These are phyloP conservation scores for Aspidoscelis tigris DNA, from an alignment of 2,113 vertebrate species.

Conservation along the genomic window DNA sequence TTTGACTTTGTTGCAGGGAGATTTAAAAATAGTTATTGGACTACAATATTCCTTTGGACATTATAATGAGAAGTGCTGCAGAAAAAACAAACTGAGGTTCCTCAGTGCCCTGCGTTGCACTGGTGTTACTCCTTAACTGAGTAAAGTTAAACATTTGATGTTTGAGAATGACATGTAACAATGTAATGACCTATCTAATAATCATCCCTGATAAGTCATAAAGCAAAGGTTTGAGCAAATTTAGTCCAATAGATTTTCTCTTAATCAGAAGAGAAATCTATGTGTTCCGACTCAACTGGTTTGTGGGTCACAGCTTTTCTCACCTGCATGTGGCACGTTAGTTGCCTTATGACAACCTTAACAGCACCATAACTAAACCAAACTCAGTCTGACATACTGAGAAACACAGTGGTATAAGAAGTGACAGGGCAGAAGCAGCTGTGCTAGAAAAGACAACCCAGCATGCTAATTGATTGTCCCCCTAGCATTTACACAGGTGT, in stretches of 20 bases:
- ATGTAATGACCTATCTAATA: neutral
- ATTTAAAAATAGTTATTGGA: constrained; percentile 6
- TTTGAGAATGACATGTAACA: constrained; percentile 1
- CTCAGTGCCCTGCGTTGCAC: neutral
- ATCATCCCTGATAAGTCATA: neutral
- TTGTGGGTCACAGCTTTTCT: constrained; percentile 31
- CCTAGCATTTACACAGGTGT: neutral
- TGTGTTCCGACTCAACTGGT: constrained; percentile 23
- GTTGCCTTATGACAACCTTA: constrained; percentile 24
- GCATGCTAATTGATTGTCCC: neutral
- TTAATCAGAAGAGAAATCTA: constrained; percentile 15
- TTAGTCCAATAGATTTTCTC: constrained; percentile 33
- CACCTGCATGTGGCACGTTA: constrained; percentile 1
- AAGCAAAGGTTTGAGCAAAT: constrained; percentile 8
- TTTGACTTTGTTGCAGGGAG: constrained; percentile 1
- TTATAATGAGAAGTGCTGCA: constrained; percentile 5
- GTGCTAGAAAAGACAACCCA: neutral
- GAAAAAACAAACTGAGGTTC: neutral
- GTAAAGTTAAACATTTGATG: neutral
- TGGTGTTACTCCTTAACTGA: neutral
- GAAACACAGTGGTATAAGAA: constrained; percentile 32
- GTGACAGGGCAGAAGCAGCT: constrained; percentile 19
- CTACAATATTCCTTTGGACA: neutral
- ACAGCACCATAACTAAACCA: neutral
- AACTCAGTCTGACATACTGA: constrained; percentile 3